These are phyloP conservation scores for Prietella phreatophila DNA, from an alignment of 2,113 vertebrate species.

Conservation along the genomic window DNA sequence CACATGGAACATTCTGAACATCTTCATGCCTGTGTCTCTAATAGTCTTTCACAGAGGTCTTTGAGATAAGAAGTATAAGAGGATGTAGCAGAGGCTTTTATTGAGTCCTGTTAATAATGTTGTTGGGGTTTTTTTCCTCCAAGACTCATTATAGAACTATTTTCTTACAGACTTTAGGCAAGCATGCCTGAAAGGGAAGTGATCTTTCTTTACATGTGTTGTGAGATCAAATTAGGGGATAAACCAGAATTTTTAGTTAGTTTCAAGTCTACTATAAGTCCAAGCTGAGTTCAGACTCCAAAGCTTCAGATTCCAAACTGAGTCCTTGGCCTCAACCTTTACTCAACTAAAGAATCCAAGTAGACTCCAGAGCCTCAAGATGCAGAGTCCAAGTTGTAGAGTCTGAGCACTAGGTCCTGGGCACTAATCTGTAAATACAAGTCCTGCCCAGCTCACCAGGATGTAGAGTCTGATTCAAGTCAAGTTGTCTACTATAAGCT, in stretches of 20 bases:
- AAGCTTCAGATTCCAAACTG: not conserved
- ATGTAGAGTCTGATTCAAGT: not conserved
- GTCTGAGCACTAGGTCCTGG: not conserved
- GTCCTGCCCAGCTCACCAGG: not conserved
- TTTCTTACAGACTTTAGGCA: not conserved
- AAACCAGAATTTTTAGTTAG: not conserved
- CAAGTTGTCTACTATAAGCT: not conserved
- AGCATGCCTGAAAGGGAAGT: not conserved
- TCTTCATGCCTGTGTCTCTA: not conserved
- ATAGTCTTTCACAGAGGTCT: not conserved
- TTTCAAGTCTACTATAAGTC: not conserved
- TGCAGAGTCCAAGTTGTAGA: not conserved
- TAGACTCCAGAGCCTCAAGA: not conserved
- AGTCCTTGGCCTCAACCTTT: not conserved
- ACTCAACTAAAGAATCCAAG: not conserved
- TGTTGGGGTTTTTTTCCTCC: not conserved
- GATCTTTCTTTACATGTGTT: not conserved
- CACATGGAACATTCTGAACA: not conserved
- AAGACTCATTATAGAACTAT: not conserved
- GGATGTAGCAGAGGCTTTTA: not conserved
- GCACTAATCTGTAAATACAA: not conserved
- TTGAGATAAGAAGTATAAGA: not conserved
- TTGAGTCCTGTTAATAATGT: not conserved
- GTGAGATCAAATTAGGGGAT: not conserved
- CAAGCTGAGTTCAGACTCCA: not conserved